phyloP scores from a whole-genome alignment of 2,113 vertebrate species.

The Zeus faber region DNA sequence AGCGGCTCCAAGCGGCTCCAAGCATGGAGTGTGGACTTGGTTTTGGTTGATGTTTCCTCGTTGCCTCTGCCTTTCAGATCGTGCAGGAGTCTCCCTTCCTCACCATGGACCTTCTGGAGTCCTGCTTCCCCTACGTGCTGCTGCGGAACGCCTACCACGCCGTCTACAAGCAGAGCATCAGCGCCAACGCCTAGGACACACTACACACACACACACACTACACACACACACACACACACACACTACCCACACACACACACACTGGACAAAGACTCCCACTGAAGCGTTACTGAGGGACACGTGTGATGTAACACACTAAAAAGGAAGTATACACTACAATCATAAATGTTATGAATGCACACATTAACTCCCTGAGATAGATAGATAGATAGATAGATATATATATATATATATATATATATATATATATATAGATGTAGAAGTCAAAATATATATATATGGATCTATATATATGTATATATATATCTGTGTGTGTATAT shows the following conservation, averaged over 20 bases:
- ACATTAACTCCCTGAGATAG: slow-evolving; percentile 56
- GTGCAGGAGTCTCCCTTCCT: slow-evolving; percentile 99
- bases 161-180: slow-evolving; percentile 98
- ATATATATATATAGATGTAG: no score
- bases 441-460: no score
- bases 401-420: no score
- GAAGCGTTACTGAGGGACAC: no score
- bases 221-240: slow-evolving; percentile 5
- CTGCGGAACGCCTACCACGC: slow-evolving; percentile 98
- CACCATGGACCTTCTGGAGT: slow-evolving; percentile 98
- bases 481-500: slow-evolving; percentile 47
- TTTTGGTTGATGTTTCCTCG: not conserved
- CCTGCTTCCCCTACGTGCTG: slow-evolving; percentile 97
- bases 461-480: no score
- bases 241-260: slow-evolving; percentile 1
- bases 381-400: no score
- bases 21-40: no score
- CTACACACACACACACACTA: not conserved
- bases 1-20: no score
- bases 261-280: no score
- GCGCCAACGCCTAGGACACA: slow-evolving; percentile 82
- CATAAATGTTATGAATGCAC: no score
- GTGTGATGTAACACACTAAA: no score
- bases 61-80: slow-evolving; percentile 78
- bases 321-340: no score